Percentiles rank a stretch among this genome's conserved stretches.
Conservation (phyloP, 2,888 invertebrate genomes). For the Thecocarcelia acutangulata region DNA sequence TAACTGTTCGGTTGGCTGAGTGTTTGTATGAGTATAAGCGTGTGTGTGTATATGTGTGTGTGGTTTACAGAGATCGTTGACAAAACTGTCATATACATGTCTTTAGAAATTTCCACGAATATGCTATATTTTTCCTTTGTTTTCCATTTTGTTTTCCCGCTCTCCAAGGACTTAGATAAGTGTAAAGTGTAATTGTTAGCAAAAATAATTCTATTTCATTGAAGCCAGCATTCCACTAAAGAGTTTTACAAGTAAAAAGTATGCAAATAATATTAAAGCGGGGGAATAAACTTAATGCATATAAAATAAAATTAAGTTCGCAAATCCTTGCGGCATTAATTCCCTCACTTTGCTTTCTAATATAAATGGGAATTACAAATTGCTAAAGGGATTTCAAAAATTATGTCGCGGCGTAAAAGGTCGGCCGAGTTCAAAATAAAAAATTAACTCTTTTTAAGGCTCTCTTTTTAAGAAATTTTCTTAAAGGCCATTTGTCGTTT, state of each 20-base stretch:
- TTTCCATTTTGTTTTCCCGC: background rate
- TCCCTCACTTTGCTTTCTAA: background rate
- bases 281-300: no score
- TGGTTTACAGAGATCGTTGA: background rate
- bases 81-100: constrained; percentile 22
- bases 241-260: constrained; percentile 24
- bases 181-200: constrained; percentile 1
- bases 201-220: constrained; percentile 20
- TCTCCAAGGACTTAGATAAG: background rate
- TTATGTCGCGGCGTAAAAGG: no score
- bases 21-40: background rate
- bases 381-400: constrained; percentile 1
- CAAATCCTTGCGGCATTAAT: no score
- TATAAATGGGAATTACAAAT: constrained; percentile 4
- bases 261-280: background rate
- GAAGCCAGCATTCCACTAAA: constrained; percentile 8
- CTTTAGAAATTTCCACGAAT: constrained; percentile 12
- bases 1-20: background rate
- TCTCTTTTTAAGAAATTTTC: no score
- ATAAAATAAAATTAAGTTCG: background rate
- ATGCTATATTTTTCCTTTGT: constrained; percentile 1
- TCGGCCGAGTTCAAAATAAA: no score
- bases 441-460: no score
- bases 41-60: background rate
- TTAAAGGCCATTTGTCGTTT: no score